phyloP scores from a whole-genome alignment of 2,113 vertebrate genomes.

The Bujurquina vittata region DNA sequence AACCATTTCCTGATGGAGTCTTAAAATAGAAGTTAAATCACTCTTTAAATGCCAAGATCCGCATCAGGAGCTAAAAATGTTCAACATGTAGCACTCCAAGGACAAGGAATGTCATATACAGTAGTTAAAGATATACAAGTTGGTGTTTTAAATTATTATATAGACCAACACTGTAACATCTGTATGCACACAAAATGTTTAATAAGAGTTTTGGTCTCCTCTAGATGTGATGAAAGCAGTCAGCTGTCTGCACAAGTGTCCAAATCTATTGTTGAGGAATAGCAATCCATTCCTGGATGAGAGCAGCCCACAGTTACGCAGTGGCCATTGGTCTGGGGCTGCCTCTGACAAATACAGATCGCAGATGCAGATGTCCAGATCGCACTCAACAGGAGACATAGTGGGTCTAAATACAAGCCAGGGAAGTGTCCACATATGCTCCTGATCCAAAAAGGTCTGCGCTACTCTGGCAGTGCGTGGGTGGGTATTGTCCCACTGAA shows the following conservation, averaged over 20 bases:
- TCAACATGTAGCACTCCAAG: neutral
- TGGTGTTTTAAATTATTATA: neutral
- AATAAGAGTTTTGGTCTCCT: neutral
- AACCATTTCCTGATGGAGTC: conserved; percentile 32
- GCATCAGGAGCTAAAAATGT: neutral
- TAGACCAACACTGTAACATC: neutral
- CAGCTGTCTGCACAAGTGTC: neutral
- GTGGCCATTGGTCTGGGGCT: neutral
- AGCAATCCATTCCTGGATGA: neutral
- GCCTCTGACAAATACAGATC: neutral
- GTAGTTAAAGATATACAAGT: neutral
- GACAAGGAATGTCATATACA: neutral
- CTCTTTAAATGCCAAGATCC: conserved; percentile 6
- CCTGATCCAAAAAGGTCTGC: neutral
- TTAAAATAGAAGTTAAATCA: conserved; percentile 46
- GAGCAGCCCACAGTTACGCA: too few relatives aligned
- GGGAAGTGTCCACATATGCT: neutral
- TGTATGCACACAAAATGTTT: neutral
- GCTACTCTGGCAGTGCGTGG: neutral
- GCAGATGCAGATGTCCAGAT: neutral
- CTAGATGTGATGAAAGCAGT: neutral
- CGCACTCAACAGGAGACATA: neutral
- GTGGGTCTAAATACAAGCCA: neutral
- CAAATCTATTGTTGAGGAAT: neutral
- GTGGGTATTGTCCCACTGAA: neutral